phyloP scores from a whole-genome alignment of 2,113 vertebrate genomes.

The Toxostoma redivivum region DNA sequence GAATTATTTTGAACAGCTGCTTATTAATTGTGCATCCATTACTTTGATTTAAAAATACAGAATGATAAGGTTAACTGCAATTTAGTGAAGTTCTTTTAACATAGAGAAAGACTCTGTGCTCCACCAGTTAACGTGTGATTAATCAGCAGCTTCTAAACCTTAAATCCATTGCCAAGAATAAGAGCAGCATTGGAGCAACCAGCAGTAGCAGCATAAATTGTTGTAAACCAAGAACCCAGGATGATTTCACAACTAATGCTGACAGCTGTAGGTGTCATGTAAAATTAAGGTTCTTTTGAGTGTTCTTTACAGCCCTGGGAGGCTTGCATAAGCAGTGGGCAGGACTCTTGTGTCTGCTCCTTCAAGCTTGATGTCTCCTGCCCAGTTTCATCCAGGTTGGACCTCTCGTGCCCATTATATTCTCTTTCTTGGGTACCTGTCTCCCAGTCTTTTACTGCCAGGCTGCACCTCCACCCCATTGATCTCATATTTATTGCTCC shows the following conservation, averaged over 20 bases:
- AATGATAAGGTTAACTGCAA: not conserved
- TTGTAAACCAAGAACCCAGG: not conserved
- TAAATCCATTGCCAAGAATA: not conserved
- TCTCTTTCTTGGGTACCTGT: not conserved
- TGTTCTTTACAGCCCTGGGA: not conserved
- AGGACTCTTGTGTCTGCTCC: not conserved
- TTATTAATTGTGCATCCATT: not conserved
- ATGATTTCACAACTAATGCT: not conserved
- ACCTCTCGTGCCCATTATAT: fast-evolving
- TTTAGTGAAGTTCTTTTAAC: not conserved
- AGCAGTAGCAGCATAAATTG: not conserved
- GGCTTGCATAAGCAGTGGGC: not conserved
- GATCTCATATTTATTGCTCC: not conserved
- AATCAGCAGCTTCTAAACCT: not conserved
- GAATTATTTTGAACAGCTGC: not conserved
- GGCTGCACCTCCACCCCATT: not conserved
- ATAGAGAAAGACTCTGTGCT: not conserved
- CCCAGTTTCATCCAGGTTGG: not conserved
- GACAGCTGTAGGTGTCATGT: not conserved
- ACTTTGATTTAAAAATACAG: not conserved
- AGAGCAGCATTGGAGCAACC: not conserved
- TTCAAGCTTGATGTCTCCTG: not conserved
- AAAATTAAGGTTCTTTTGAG: not conserved
- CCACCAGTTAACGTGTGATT: not conserved
- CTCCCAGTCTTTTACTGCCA: not conserved